These are phyloP conservation scores for Lipophrys pholis DNA, from an alignment of 2,113 vertebrate species.

Conservation along the genomic window DNA sequence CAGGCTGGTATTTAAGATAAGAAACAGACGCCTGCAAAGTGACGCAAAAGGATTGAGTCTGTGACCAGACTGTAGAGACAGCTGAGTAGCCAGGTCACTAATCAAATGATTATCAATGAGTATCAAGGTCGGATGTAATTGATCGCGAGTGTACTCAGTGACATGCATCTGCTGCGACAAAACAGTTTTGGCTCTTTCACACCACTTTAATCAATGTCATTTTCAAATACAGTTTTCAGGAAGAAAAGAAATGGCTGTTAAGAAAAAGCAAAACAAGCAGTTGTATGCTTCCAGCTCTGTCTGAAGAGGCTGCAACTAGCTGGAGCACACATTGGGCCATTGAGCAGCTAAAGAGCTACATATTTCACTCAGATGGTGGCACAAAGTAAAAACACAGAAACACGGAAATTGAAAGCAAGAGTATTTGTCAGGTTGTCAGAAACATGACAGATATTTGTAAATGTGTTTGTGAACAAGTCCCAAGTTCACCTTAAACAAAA, in stretches of 20 bases:
- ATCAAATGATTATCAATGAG: too few relatives aligned
- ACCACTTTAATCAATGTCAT: background rate
- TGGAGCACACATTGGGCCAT: background rate
- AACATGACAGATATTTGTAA: too few relatives aligned
- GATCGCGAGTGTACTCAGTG: too few relatives aligned
- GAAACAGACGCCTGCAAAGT: background rate
- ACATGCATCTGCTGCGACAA: too few relatives aligned
- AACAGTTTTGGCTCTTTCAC: constrained; percentile 1
- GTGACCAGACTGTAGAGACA: too few relatives aligned
- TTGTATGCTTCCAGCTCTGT: background rate
- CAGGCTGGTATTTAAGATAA: constrained; percentile 8
- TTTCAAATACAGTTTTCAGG: constrained; percentile 1
- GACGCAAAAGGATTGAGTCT: background rate
- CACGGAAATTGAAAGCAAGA: too few relatives aligned
- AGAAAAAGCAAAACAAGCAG: too few relatives aligned
- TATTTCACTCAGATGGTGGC: background rate
- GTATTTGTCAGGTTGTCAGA: too few relatives aligned
- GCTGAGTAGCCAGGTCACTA: too few relatives aligned
- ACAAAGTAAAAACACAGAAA: background rate
- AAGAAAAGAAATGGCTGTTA: too few relatives aligned
- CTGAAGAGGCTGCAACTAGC: background rate
- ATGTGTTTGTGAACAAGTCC: too few relatives aligned
- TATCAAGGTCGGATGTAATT: background rate
- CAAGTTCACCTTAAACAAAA: too few relatives aligned
- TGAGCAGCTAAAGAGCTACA: constrained; percentile 16